phyloP scores from a whole-genome alignment of 2,888 invertebrate genomes.

The Cryptocephalus moraei region DNA sequence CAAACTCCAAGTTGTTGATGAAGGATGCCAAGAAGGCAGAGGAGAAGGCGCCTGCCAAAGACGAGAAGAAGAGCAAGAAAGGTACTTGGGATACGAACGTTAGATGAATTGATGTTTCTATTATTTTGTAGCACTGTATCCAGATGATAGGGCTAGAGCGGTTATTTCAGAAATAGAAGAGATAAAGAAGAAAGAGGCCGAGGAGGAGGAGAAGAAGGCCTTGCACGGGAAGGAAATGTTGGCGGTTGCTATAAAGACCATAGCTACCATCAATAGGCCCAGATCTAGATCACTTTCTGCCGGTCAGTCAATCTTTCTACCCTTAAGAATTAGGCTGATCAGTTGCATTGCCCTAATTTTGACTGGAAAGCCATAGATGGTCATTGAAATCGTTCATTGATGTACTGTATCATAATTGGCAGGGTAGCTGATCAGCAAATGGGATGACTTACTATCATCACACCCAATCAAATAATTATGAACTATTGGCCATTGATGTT shows the following conservation, averaged over 20 bases:
- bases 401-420: too few species aligned
- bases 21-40: too few species aligned
- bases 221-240: conserved; percentile 3
- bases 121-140: conserved; percentile 7
- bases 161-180: conserved; percentile 34
- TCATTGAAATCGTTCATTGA: too few species aligned
- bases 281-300: conserved; percentile 11
- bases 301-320: conserved; percentile 1
- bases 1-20: conserved; percentile 12
- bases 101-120: not conserved
- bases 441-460: too few species aligned
- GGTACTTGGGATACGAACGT: not conserved
- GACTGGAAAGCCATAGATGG: too few species aligned
- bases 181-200: conserved; percentile 23
- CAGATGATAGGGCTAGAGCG: conserved; percentile 29
- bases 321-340: too few species aligned
- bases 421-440: too few species aligned
- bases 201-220: conserved; percentile 9
- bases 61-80: conserved; percentile 9
- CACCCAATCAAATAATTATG: too few species aligned
- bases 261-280: not conserved
- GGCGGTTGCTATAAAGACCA: conserved; percentile 3
- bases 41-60: conserved; percentile 9
- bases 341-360: too few species aligned
- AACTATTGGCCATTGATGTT: too few species aligned